Base-by-base conservation (phyloP, 2,888 invertebrate species). In the Cephalotes varians region DNA sequence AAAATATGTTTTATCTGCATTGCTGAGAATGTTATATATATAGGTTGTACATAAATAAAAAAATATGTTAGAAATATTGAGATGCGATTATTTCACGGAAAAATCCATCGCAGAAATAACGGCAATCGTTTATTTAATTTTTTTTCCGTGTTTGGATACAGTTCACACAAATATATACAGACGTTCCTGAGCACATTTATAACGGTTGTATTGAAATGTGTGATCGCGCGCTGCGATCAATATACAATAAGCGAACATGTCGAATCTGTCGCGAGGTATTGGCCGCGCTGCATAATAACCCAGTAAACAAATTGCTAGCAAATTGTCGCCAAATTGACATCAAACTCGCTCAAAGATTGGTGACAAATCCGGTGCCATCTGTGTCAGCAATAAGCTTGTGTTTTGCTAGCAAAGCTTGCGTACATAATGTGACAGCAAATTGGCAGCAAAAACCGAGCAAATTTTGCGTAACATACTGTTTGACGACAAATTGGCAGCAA, bases 101-200 rank as follows among this genome's bases (percentile, higher is more conserved):
- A 6, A 3, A 74, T 47, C 15, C 7, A 15, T 47, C 21, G 31
- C 73, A 69, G 69, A 86, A 84, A 72, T 92, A 90, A 94, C 93
- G 93, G 93, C 92, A 93, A 91, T 93, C 88, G 87, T 90, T 93
- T 93, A 93, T 92, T 93, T 92, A 91, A 89, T 82, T 86, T 90
- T 80, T 49, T 88, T 91, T 90, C 86, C 34, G 90, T 92, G 91
- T 88, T 88, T 89, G 88, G 88, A 90, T 92, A 93, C 93, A 93
- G 88, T 88, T 92, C 93, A 94, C 93, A 93, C 92, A 88, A 93
- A 92, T 93, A 93, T 93, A 91, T 93, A 93, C 91, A 93, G 89
- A 90, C 86, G 90, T 89, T 92, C 92, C 89, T 90, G 92, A 92
- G 90, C 90, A 93, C 93, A 93, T 93, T 93, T 92, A 93, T 93